These are phyloP conservation scores for Rhyacophila brunnea DNA, from an alignment of 1,140 invertebrate genomes.

Conservation along the genomic window DNA sequence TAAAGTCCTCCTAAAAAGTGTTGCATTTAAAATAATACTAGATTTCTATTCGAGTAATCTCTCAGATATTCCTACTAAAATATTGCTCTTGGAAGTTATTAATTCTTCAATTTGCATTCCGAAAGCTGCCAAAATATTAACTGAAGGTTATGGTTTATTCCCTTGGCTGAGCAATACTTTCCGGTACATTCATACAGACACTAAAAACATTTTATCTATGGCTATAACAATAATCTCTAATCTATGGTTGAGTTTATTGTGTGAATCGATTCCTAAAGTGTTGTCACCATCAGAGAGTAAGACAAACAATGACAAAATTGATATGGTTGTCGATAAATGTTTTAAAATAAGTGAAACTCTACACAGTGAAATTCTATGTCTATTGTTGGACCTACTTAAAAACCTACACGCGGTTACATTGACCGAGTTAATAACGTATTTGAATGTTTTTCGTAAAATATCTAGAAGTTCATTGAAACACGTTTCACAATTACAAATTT, in stretches of 20 bases:
- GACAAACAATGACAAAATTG: constrained; percentile 10
- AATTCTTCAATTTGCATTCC: constrained; percentile 58
- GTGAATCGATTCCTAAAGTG: constrained; percentile 18
- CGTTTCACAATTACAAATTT: constrained; percentile 15
- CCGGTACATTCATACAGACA: constrained; percentile 38
- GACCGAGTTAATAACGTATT: constrained; percentile 23
- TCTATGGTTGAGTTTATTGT: constrained; percentile 23
- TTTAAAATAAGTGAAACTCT: constrained; percentile 25
- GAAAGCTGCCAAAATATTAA: constrained; percentile 59
- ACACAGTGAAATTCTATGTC: constrained; percentile 22
- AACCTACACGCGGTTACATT: constrained; percentile 8
- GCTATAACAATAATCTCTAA: constrained; percentile 16
- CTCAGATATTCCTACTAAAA: constrained; percentile 54
- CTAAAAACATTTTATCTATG: constrained; percentile 32
- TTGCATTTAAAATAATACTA: constrained; percentile 57
- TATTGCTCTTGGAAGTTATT: constrained; percentile 63
- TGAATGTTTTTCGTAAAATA: constrained; percentile 27
- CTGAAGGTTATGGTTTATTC: constrained; percentile 61
- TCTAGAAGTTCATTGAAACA: constrained; percentile 13
- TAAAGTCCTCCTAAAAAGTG: constrained; percentile 51
- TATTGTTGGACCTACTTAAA: constrained; percentile 19
- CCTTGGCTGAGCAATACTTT: constrained; percentile 56
- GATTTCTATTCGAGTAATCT: constrained; percentile 53
- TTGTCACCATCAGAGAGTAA: constrained; percentile 5
- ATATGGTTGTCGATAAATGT: constrained; percentile 14